Conservation (phyloP, 2,797 vertebrate species). For the Xyrichtys novacula region DNA sequence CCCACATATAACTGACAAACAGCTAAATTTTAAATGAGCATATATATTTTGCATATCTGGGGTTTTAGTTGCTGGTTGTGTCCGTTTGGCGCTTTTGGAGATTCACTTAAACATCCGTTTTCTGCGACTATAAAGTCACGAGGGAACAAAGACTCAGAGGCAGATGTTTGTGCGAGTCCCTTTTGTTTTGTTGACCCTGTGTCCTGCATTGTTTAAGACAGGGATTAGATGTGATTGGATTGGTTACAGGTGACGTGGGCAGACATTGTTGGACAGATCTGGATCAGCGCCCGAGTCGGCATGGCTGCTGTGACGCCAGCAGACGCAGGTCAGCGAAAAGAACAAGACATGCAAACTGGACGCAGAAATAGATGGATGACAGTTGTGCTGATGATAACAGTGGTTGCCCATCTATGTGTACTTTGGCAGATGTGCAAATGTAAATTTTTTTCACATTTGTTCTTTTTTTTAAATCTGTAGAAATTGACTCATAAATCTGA, state of each 20-base stretch:
- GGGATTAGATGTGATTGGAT: slow-evolving; percentile 76
- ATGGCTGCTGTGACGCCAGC: slow-evolving; percentile 33
- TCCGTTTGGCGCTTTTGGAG: too few species aligned
- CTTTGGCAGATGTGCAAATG: too few species aligned
- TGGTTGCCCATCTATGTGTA: neutral
- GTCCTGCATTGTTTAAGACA: slow-evolving; percentile 32
- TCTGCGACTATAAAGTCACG: neutral
- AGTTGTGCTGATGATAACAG: neutral
- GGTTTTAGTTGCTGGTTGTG: too few species aligned
- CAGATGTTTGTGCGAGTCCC: neutral
- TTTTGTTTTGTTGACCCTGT: neutral
- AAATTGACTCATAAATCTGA: neutral
- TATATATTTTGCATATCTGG: too few species aligned
- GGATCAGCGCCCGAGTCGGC: slow-evolving; percentile 43
- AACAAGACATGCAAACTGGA: slow-evolving; percentile 29
- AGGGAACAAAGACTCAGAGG: neutral
- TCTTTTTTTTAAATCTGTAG: neutral
- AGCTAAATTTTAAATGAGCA: too few species aligned
- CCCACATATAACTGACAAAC: too few species aligned
- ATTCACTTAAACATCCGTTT: neutral
- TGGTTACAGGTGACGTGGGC: slow-evolving; percentile 49
- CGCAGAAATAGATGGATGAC: neutral
- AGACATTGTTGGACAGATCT: slow-evolving; percentile 44
- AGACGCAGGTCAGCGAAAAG: slow-evolving; percentile 20
- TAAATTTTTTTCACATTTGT: neutral